These are phyloP conservation scores for Drosophila mauritiana DNA, from an alignment of 1,140 invertebrate genomes.

Conservation along the genomic window DNA sequence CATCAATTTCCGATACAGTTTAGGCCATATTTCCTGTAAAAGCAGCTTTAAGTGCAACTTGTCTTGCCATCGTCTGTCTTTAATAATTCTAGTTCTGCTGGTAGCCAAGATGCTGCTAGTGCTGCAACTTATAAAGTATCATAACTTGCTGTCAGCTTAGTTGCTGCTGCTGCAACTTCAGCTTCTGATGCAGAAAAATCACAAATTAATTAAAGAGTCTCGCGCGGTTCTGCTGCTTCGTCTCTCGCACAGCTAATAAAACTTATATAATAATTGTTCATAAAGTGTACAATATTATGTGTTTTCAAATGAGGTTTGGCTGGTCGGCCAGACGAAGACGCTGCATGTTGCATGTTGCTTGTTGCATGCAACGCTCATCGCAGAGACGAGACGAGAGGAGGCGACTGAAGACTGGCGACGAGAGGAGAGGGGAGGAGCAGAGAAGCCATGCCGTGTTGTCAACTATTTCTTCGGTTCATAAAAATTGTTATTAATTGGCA, in stretches of 20 bases:
- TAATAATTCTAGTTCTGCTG: not conserved
- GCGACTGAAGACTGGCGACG: not conserved
- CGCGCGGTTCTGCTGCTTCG: slow-evolving; percentile 4
- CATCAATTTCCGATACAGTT: not conserved
- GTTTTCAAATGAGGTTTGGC: slow-evolving; percentile 83
- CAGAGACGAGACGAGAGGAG: slow-evolving; percentile 3
- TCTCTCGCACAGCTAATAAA: slow-evolving; percentile 68
- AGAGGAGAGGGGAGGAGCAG: slow-evolving; percentile 8
- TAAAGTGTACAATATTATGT: slow-evolving; percentile 84
- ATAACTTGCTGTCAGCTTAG: slow-evolving; percentile 4
- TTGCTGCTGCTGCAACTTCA: slow-evolving; percentile 11
- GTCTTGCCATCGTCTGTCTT: not conserved
- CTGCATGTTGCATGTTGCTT: slow-evolving; percentile 72
- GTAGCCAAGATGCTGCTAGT: slow-evolving; percentile 7
- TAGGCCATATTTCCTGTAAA: slow-evolving; percentile 13
- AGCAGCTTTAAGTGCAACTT: slow-evolving; percentile 1
- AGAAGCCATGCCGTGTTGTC: slow-evolving; percentile 79
- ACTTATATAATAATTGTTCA: slow-evolving; percentile 85
- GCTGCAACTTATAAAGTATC: too few species aligned
- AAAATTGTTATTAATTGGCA: slow-evolving; percentile 85
- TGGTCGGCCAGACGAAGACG: slow-evolving; percentile 19
- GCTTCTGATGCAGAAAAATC: slow-evolving; percentile 68
- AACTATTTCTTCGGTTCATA: slow-evolving; percentile 85
- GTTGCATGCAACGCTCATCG: slow-evolving; percentile 73
- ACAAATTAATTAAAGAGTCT: slow-evolving; percentile 79